Evolutionary conservation across 2,113 vertebrate genomes (phyloP).

Genomic region (Actinemys pallida): DNA sequence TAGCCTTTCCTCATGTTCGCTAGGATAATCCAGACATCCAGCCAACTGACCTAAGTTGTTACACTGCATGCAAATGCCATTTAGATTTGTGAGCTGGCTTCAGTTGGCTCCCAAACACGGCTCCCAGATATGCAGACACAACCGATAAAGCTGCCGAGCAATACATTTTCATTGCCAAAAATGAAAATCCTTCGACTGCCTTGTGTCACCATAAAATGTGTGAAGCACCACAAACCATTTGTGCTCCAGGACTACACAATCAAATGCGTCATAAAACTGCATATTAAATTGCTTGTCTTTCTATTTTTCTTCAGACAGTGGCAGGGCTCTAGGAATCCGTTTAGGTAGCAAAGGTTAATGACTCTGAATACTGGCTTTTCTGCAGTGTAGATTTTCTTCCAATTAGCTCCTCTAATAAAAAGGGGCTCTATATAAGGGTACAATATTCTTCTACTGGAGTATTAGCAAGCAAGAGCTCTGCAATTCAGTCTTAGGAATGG

Average conservation of each 20-base stretch:
- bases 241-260: not conserved
- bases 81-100: not conserved
- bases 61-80: not conserved
- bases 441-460: not conserved
- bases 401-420: not conserved
- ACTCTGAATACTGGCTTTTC: not conserved
- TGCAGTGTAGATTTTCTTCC: not conserved
- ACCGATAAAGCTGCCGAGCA: constrained; percentile 40
- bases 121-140: constrained; percentile 61
- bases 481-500: not conserved
- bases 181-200: constrained; percentile 16
- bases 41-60: constrained; percentile 21
- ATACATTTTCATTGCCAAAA: constrained; percentile 43
- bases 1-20: not conserved
- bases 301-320: not conserved
- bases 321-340: not conserved
- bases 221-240: constrained; percentile 18
- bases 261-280: not conserved
- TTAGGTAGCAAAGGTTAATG: not conserved
- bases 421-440: not conserved
- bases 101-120: not conserved
- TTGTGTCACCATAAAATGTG: constrained; percentile 36
- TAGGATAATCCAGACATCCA: constrained; percentile 37
- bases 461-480: not conserved
- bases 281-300: not conserved